Evolutionary conservation across 2,797 vertebrate genomes (phyloP), one percentile per base, ranked within the genome.

Genomic region (Cuculus canorus): DNA sequence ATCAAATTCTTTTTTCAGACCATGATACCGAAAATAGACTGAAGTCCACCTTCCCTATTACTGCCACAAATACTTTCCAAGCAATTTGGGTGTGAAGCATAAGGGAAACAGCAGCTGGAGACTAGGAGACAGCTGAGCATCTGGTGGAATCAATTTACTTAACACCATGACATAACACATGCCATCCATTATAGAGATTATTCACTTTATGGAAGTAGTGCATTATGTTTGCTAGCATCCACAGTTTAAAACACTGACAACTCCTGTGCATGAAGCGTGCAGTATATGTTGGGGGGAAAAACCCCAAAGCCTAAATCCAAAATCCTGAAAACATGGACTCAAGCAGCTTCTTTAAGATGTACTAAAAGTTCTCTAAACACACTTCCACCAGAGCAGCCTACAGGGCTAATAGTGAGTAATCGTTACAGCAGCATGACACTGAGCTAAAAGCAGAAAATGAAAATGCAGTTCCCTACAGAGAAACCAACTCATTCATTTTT

Each of bases 21-120:
- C n/a, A 93, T 93, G 73, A 88, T 84, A 84, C 65, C 75, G 88
- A 72, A 90, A 95, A 80, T 89, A 83, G 84, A 80, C 13, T n/a
- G 22, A 96, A 97, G 94, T 70, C 71, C 82, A 96, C 88, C 90
- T 96, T 79, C 69, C 78, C 60, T 6, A 12, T 69, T 56, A 59
- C 23, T 56, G 59, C 23, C 23, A 73, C 24, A 94, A 95, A 94
- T 75, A 85, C 37, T 90, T 97, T 92, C 80, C 72, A 90, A 95
- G 88, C 87, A 93, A 85, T 80, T 28, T 88, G 91, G 13, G 21
- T 68, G 52, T 50, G 86, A 83, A 92, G 50, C 27, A 41, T 39
- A 84, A 54, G 61, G 64, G 35, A 72, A 66, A 65, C 70, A 73
- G 93, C 96, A 98, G 96, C 96, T 96, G 95, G 73, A 93, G 86